Conservation (phyloP, 2,797 vertebrate genomes). For the Brachyrhaphis roseni region DNA sequence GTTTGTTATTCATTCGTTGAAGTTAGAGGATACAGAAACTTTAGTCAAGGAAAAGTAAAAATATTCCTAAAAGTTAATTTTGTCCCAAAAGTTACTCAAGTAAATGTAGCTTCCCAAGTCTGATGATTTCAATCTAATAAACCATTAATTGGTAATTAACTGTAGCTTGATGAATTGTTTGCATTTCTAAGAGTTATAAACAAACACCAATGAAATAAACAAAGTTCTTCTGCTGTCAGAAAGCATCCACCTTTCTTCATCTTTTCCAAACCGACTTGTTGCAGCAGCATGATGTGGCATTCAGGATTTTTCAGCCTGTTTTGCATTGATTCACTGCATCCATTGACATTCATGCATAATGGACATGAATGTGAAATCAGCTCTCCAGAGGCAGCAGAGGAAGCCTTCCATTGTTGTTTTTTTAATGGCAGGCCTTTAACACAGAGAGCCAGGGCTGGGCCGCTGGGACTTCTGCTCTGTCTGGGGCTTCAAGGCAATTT, state of each 20-base stretch:
- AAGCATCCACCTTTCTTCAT: constrained; percentile 15
- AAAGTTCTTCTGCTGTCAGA: neutral
- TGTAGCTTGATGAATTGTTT: no score
- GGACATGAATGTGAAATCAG: constrained; percentile 63
- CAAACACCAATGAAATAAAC: neutral
- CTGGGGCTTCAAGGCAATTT: constrained; percentile 34
- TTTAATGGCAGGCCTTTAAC: constrained; percentile 30
- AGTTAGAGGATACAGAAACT: no score
- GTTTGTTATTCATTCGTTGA: no score
- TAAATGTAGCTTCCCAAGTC: no score
- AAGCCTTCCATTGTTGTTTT: constrained; percentile 42
- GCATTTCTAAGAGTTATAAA: neutral
- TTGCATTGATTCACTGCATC: constrained; percentile 71
- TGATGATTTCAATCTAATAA: no score
- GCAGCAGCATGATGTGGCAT: constrained; percentile 29
- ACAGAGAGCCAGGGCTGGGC: constrained; percentile 21
- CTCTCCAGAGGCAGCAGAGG: constrained; percentile 39
- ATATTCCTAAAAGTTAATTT: no score
- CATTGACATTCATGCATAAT: constrained; percentile 79
- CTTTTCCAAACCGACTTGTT: constrained; percentile 44
- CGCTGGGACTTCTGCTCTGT: constrained; percentile 15
- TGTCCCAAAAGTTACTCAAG: no score
- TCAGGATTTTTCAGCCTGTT: constrained; percentile 68
- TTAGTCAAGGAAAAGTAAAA: no score
- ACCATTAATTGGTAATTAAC: no score